Conservation (phyloP, 2,797 vertebrate genomes). For the Myripristis jacobus region DNA sequence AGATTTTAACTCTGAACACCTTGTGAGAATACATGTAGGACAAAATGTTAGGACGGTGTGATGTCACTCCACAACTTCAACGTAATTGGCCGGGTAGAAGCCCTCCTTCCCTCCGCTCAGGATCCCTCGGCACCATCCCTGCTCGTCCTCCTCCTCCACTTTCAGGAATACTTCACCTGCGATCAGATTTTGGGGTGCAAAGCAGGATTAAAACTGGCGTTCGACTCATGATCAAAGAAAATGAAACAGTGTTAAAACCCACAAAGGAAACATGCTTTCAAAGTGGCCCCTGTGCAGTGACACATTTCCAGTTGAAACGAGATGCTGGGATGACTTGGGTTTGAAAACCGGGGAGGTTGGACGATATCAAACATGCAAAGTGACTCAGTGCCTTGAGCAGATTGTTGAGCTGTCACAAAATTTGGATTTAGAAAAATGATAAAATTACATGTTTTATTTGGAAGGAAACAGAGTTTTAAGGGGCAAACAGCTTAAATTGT, state of each 20-base stretch:
- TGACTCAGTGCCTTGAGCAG: no score
- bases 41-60: constrained; percentile 21
- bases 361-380: no score
- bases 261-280: no score
- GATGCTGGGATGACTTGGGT: no score
- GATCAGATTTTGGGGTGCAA: neutral
- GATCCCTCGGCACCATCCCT: constrained; percentile 85
- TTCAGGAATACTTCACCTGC: constrained; percentile 85
- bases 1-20: constrained; percentile 9
- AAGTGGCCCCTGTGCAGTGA: no score
- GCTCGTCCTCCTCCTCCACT: constrained; percentile 86
- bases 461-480: no score
- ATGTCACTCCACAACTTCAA: constrained; percentile 75
- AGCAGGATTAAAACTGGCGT: neutral
- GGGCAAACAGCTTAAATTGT: no score
- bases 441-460: no score
- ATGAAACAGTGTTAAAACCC: neutral
- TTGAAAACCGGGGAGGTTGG: no score
- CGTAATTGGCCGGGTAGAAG: constrained; percentile 85
- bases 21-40: constrained; percentile 38
- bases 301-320: neutral
- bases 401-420: no score
- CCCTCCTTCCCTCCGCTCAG: constrained; percentile 81
- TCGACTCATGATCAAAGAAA: neutral
- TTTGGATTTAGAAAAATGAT: no score